These are phyloP conservation scores for Dipodomys spectabilis DNA, from an alignment of 2,113 vertebrate species.

Conservation along the genomic window DNA sequence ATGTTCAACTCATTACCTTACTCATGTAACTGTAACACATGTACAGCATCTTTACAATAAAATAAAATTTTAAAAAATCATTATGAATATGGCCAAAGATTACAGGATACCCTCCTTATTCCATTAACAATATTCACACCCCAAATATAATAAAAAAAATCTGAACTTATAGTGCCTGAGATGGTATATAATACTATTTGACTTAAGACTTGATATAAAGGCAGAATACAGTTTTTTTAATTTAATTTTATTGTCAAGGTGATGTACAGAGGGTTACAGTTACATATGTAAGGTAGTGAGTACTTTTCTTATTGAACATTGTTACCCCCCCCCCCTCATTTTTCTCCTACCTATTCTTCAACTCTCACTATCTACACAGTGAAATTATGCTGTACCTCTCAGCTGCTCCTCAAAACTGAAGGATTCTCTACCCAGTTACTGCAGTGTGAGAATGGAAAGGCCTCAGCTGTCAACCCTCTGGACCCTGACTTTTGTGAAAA, in stretches of 20 bases:
- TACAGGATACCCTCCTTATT: neutral
- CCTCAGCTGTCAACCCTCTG: neutral
- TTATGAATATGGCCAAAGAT: neutral
- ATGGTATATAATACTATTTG: neutral
- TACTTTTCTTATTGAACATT: too few species aligned
- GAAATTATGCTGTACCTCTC: neutral
- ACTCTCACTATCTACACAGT: neutral
- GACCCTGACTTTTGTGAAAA: neutral
- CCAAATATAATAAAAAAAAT: neutral
- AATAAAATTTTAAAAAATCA: too few species aligned
- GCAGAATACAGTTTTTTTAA: neutral
- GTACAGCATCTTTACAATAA: too few species aligned
- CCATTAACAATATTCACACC: neutral
- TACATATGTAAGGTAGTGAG: too few species aligned
- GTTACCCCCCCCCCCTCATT: too few species aligned
- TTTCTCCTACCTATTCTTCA: neutral
- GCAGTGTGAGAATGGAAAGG: neutral
- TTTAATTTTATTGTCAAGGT: too few species aligned
- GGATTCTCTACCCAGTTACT: neutral
- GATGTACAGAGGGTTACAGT: too few species aligned
- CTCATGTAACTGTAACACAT: too few species aligned
- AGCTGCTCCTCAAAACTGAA: neutral
- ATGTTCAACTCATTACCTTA: too few species aligned
- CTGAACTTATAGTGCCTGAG: neutral
- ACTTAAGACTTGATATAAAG: conserved; percentile 7